A percentile compares a stretch with the other conserved stretches of the same genome.
Evolutionary conservation across 2,113 vertebrate genomes (phyloP).

Genomic region (Thryonomys swinderianus): DNA sequence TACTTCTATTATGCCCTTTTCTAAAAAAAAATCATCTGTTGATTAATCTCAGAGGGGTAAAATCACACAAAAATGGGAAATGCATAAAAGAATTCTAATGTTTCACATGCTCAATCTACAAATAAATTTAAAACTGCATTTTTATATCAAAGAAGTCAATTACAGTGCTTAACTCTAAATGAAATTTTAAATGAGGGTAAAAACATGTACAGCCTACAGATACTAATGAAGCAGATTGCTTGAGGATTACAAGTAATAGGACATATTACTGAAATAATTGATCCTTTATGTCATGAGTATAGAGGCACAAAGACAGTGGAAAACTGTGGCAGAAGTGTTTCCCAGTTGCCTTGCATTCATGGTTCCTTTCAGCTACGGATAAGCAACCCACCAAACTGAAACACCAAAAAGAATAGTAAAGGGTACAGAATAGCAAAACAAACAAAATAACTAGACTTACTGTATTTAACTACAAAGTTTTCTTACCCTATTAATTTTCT

Average conservation of each 20-base stretch:
- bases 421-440: not conserved
- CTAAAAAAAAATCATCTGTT: not conserved
- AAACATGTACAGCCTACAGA: not conserved
- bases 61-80: not conserved
- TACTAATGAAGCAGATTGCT: not conserved
- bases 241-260: not conserved
- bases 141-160: constrained; percentile 39
- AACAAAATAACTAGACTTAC: not conserved
- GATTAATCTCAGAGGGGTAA: not conserved
- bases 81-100: not conserved
- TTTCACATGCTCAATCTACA: not conserved
- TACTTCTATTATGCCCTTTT: not conserved
- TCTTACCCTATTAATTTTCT: not conserved
- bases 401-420: not conserved
- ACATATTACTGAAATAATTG: not conserved
- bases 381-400: not conserved
- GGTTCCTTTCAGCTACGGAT: not conserved
- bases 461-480: not conserved
- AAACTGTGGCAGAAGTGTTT: too few species aligned
- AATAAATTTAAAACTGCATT: constrained; percentile 27
- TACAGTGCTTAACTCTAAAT: not conserved
- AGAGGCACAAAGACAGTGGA: not conserved
- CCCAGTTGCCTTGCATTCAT: not conserved
- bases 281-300: not conserved
- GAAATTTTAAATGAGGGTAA: not conserved